phyloP scores from a whole-genome alignment of 2,797 vertebrate species.

The Manis crassicaudata region DNA sequence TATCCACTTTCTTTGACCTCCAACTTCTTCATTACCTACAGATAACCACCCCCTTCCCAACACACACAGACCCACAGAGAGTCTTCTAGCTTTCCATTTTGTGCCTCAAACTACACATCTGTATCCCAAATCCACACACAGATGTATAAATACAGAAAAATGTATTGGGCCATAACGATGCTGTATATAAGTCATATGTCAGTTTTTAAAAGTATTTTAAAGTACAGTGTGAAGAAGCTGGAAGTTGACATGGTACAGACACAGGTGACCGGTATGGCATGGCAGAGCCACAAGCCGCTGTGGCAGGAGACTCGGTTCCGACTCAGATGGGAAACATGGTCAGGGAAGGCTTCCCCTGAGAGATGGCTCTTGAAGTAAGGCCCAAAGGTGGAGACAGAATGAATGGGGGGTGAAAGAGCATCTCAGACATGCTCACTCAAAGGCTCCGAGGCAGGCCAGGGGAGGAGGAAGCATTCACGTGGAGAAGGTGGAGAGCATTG shows the following conservation, averaged over 20 bases:
- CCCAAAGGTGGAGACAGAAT: neutral
- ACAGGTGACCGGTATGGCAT: neutral
- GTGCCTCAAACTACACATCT: neutral
- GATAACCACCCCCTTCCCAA: neutral
- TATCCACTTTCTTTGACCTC: neutral
- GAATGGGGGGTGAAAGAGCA: too few relatives aligned
- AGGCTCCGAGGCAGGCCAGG: neutral
- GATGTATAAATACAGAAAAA: neutral
- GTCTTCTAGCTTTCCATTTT: neutral
- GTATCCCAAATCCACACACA: neutral
- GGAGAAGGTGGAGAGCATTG: neutral
- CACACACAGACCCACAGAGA: neutral
- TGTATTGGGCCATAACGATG: neutral
- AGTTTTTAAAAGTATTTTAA: neutral
- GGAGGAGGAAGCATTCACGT: neutral
- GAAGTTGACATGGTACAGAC: neutral
- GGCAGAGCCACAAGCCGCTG: neutral
- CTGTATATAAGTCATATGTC: neutral
- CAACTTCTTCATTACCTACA: neutral
- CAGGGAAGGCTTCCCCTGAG: neutral
- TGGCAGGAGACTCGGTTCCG: neutral
- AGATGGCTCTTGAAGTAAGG: neutral
- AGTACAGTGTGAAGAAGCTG: neutral
- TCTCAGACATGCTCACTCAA: neutral
- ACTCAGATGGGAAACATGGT: neutral